Base-by-base conservation (phyloP, 2,113 vertebrate species). In the Oriolus oriolus region DNA sequence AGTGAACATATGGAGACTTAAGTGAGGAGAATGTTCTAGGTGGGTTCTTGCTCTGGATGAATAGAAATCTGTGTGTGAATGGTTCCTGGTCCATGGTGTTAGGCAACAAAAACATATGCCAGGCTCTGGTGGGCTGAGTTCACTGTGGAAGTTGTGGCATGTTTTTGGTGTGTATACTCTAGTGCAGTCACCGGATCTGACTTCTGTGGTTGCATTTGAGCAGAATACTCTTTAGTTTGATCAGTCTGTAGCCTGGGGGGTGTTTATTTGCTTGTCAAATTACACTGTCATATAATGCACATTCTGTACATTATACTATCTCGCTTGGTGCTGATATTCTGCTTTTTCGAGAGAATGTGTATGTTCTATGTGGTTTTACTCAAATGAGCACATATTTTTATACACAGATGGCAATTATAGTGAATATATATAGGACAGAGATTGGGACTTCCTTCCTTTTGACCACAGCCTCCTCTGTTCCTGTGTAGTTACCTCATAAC, bases 121-220 rank as follows among this genome's bases (percentile, higher is more conserved):
- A 57, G 57, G 88, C 39, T 96, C 49, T 90, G 77, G 75, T 66
- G 87, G 78, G 77, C 56, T 84, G 84, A 95, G 13, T 83, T 85
- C 0, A 1, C 19, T 3, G 2, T n/a, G 37, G 76, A 91, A 94
- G 95, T 90, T 92, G 86, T 96, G 81, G 76, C 90, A 96, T 95
- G 93, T 95, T 97, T 91, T 77, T 77, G 9, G 13, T 61, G 22
- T 53, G 94, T 98, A 94, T 96, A 93, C 86, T 92, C 60, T 49
- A 75, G 93, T 97, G 95, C 81, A 92, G 93, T 97, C 95, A 94
- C 97, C 84, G 89, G 92, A 97, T 98, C 97, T 98, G 96, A 97
- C 96, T 96, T 79, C 49, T 75, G 31, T 30, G 66, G 8, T 12
- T 87, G 60, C 74, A 70, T 39, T 64, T 49, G 50, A 69, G 45